Conservation (phyloP, 2,113 vertebrate species). For the Rhinopomastus cyanomelas region DNA sequence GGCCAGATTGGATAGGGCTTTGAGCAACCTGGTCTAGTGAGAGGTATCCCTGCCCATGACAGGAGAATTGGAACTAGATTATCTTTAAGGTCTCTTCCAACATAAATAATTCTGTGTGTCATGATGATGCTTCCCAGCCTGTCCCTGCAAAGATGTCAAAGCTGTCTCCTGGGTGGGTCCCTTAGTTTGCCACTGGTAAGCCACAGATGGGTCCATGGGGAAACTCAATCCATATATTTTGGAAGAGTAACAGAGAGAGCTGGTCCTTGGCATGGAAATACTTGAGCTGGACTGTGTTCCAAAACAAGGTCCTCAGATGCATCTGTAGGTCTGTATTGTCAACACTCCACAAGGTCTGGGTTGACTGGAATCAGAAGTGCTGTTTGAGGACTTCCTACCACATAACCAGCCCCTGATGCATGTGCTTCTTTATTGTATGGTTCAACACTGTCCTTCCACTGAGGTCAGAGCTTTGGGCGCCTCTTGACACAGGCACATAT, state of each 20-base stretch:
- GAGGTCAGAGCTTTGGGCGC: not conserved
- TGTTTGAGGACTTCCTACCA: not conserved
- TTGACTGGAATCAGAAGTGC: not conserved
- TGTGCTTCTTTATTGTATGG: not conserved
- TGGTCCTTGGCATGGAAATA: not conserved
- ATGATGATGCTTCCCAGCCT: not conserved
- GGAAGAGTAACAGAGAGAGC: not conserved
- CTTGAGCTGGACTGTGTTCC: not conserved
- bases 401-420: rapidly evolving
- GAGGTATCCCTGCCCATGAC: no score
- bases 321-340: not conserved
- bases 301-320: not conserved
- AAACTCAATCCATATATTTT: not conserved
- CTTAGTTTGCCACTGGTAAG: not conserved
- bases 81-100: no score
- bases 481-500: not conserved
- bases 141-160: not conserved
- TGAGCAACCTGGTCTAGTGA: no score
- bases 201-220: rapidly evolving
- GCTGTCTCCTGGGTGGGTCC: not conserved
- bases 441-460: not conserved
- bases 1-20: no score
- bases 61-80: no score
- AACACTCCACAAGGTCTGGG: not conserved
- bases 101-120: no score